phyloP scores from a whole-genome alignment of 1,140 invertebrate species.

The Sitophilus oryzae region DNA sequence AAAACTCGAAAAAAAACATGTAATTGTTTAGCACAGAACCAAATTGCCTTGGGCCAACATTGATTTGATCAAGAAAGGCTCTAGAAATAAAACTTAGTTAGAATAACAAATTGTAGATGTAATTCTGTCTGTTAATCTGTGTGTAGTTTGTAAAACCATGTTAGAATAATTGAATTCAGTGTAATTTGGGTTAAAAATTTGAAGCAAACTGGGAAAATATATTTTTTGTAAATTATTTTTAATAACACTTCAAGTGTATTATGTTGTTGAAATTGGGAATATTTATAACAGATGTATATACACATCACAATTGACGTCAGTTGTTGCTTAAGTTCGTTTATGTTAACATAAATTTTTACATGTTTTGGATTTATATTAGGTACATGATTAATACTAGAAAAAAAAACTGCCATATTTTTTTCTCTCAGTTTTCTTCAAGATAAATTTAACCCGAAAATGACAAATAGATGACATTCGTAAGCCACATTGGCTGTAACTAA shows the following conservation, averaged over 20 bases:
- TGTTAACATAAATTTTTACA: too few species aligned
- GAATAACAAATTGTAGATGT: conserved; percentile 18
- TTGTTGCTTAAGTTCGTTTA: too few species aligned
- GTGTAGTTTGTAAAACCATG: conserved; percentile 11
- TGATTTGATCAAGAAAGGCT: conserved; percentile 1
- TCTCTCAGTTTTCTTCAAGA: neutral
- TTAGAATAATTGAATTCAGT: neutral
- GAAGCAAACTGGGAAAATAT: neutral
- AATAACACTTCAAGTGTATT: too few species aligned
- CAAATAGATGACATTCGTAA: neutral
- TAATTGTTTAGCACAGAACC: conserved; percentile 3
- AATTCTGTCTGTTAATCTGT: conserved; percentile 18
- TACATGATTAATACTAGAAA: too few species aligned
- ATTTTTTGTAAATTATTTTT: neutral
- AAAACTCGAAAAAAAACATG: neutral
- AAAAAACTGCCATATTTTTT: neutral
- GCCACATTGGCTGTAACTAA: conserved; percentile 9
- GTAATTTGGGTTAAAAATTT: neutral
- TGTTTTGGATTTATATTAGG: too few species aligned
- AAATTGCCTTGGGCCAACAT: conserved; percentile 5
- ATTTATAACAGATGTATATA: too few species aligned
- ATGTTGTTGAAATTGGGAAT: too few species aligned
- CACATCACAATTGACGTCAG: too few species aligned
- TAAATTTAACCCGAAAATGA: neutral
- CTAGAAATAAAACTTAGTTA: conserved; percentile 8